phyloP scores from a whole-genome alignment of 2,797 vertebrate species.

The Syngnathus rostellatus region DNA sequence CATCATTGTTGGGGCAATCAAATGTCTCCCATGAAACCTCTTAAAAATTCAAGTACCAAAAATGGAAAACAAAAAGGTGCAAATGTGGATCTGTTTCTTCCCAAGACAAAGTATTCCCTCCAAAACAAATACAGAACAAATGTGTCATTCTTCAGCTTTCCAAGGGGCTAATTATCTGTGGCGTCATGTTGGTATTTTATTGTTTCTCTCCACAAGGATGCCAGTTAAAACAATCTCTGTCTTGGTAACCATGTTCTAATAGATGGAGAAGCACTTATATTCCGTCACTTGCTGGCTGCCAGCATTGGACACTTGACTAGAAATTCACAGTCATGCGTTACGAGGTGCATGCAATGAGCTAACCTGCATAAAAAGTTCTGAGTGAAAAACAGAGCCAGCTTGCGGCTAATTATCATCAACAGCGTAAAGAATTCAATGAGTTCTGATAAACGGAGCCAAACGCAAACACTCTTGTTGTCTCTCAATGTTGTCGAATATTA shows the following conservation, averaged over 20 bases:
- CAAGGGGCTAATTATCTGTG: conserved; percentile 33
- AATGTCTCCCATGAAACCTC: conserved; percentile 12
- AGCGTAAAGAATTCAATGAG: too few relatives aligned
- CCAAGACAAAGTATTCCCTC: conserved; percentile 28
- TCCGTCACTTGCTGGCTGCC: conserved; percentile 14
- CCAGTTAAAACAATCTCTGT: conserved; percentile 45
- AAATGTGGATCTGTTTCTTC: conserved; percentile 30
- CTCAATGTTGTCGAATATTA: too few relatives aligned
- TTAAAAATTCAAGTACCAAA: conserved; percentile 22
- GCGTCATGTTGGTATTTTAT: conserved; percentile 43
- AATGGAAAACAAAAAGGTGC: conserved; percentile 36
- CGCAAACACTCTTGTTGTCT: too few relatives aligned
- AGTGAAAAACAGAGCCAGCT: neutral
- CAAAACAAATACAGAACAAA: conserved; percentile 43
- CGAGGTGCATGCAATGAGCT: conserved; percentile 5
- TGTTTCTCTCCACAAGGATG: conserved; percentile 29
- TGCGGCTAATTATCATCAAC: neutral
- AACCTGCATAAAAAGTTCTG: conserved; percentile 1
- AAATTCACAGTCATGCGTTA: conserved; percentile 1
- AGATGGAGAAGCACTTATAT: conserved; percentile 13
- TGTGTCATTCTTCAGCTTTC: conserved; percentile 42
- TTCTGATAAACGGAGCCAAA: too few relatives aligned
- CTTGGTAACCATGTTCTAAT: conserved; percentile 32
- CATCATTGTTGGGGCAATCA: neutral
- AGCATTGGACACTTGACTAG: conserved; percentile 2